Base-by-base conservation (phyloP, 2,888 invertebrate species). In the Hipparchia sbordonii region DNA sequence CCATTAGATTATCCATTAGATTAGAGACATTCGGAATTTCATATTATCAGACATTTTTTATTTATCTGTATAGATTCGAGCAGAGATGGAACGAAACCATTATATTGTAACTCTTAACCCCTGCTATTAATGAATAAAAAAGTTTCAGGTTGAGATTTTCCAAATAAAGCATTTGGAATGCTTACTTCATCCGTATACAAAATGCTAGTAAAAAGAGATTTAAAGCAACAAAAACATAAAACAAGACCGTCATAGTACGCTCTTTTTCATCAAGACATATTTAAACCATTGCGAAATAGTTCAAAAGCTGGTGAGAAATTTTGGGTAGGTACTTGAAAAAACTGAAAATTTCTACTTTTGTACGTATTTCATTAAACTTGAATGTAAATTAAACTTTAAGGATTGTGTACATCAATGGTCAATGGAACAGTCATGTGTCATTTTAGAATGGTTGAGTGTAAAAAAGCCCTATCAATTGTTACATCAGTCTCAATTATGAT, bases 251-350 rank as follows among this genome's bases (percentile, higher is more conserved):
- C 61, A 54, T 39, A 62, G 52, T 51, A 39, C 45, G 57, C 52
- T 61, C 61, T 48, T 74, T 74, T 72, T 73, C 72, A 73, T 73
- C 72, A 70, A 71, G 60, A 57, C 65, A 72, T 71, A 66, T 69
- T 65, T 76, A 67, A 68, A 70, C 56, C 67, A 63, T 63, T 54
- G 57, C 69, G 65, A 61, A 39, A 39, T 45, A 2, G 45, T 33
- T 2, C 23, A 33, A 51, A 52, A 65, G 65, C 12, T 10, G 10
- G 52, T 52, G 65, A 48, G 7, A 7, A 33, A 6, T 7, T 65
- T 33, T 33, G 7, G 5, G 2, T 3, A 62, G 6, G 46, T 45
- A n/a, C 6, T 46, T 45, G 0, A 61, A 7, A 46, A 61, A 46
- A 46, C n/a, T 46, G 7, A 61, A n/a, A 8, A 3, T 13, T 5